Base-by-base conservation (phyloP, 2,888 invertebrate genomes). In the Drosophila tanythrix region DNA sequence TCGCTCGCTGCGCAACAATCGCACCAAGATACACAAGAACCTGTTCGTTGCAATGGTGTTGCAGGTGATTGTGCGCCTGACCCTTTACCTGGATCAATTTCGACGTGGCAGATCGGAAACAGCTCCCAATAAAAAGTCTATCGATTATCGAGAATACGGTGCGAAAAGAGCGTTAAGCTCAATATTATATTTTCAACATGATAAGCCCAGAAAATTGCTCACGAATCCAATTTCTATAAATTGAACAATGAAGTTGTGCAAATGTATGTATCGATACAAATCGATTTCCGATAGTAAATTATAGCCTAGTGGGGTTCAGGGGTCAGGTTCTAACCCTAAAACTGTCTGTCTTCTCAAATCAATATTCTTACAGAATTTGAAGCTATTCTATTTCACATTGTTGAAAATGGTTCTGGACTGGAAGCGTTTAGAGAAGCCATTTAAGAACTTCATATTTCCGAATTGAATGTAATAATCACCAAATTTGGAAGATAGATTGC, bases 21-120 rank as follows among this genome's bases (percentile, higher is more conserved):
- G 98, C 57, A 98, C 97, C 0, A 95, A 96, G 83, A 98, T 97
- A 81, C 98, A 97, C 93, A 96, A 96, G 93, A 97, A 97, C 92
- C 94, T 97, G 64, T 98, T 97, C 93, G 94, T 95, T 48, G 97
- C 98, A 2, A 97, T 98, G 94, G 94, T 96, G 64, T 94, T 96
- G 70, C 96, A 97, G 93, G 96, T 97, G 15, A 91, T 96, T 40
- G 95, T 97, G 55, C 94, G 97, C 50, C 94, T 97, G 65, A 95
- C 95, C 0, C 92, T 97, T 43, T 97, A 97, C 92, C 94, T 96
- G 60, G 97, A 97, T 92, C 96, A 97, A 0, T 92, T 95, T 51
- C 93, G 94, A 2, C 92, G 94, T 40, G 91, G 89, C 27, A 87
- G 76, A 31, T 76, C 86, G 48, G 82, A 88, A 63, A 70, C 85